Percentiles rank a stretch among this genome's conserved stretches.
phyloP scores from a whole-genome alignment of 2,888 invertebrate genomes.

The Tanytarsus gracilentus region DNA sequence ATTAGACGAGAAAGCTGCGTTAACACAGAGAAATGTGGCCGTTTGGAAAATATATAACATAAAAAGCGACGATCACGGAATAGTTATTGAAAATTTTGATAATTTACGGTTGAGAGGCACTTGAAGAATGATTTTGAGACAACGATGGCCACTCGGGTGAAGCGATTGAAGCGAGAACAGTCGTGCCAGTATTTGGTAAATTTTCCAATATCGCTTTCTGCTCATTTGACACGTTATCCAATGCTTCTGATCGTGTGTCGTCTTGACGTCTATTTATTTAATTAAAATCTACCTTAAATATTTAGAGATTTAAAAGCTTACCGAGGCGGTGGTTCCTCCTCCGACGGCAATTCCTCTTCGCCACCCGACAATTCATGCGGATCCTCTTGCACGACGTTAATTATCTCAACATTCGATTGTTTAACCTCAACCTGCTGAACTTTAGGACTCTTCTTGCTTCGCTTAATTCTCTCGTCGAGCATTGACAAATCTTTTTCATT shows the following conservation, averaged over 20 bases:
- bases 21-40: too few species aligned
- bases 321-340: slow-evolving; percentile 37
- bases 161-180: background rate
- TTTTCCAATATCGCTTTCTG: too few species aligned
- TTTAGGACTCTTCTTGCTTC: slow-evolving; percentile 62
- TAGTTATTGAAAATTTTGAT: too few species aligned
- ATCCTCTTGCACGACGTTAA: slow-evolving; percentile 37
- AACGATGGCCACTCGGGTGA: background rate
- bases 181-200: too few species aligned
- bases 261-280: too few species aligned
- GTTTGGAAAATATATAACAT: too few species aligned
- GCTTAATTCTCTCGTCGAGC: slow-evolving; percentile 91
- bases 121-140: too few species aligned
- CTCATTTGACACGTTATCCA: too few species aligned
- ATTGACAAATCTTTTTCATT: slow-evolving; percentile 91
- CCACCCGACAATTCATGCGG: slow-evolving; percentile 31
- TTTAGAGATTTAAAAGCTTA: slow-evolving; percentile 29
- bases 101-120: too few species aligned
- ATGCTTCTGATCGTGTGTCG: too few species aligned
- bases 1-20: too few species aligned
- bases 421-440: slow-evolving; percentile 41
- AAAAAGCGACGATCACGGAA: too few species aligned
- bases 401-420: slow-evolving; percentile 39
- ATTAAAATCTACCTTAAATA: background rate
- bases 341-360: slow-evolving; percentile 38